These are phyloP conservation scores for Lasioglossum marginatum DNA, from an alignment of 2,888 invertebrate genomes.

Conservation along the genomic window DNA sequence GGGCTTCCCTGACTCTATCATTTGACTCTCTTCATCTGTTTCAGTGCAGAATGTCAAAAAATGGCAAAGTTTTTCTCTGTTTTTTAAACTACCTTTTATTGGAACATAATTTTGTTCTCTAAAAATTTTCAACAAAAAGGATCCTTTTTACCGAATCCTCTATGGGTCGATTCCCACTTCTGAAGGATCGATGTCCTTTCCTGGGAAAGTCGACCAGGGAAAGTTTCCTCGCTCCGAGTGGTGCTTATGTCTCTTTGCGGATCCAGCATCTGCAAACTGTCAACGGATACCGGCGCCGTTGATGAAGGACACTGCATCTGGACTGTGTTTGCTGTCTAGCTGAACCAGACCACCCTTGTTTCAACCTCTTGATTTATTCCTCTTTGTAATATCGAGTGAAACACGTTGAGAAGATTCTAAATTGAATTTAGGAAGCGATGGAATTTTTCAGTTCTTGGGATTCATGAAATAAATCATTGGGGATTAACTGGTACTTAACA, in stretches of 20 bases:
- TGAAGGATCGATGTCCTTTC: not conserved
- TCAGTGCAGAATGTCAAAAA: not conserved
- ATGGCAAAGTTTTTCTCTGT: not conserved
- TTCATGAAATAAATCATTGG: not conserved
- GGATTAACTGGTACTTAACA: not conserved
- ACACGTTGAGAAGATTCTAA: not conserved
- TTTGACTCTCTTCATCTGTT: no score
- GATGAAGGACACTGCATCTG: not conserved
- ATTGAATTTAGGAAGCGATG: not conserved
- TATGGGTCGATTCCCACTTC: not conserved
- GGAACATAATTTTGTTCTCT: no score
- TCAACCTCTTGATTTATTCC: not conserved
- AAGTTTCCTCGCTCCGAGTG: not conserved
- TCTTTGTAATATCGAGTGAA: not conserved
- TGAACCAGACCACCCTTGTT: not conserved
- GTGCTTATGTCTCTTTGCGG: not conserved
- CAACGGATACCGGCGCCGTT: not conserved
- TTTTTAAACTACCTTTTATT: not conserved
- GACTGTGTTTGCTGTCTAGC: not conserved
- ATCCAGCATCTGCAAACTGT: not conserved
- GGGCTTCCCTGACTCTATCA: not conserved
- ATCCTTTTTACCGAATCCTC: not conserved
- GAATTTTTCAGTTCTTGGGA: not conserved
- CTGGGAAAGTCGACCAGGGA: not conserved
- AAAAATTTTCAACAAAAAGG: not conserved